These are phyloP conservation scores for Etheostoma cragini DNA, from an alignment of 2,113 vertebrate genomes.

Conservation along the genomic window DNA sequence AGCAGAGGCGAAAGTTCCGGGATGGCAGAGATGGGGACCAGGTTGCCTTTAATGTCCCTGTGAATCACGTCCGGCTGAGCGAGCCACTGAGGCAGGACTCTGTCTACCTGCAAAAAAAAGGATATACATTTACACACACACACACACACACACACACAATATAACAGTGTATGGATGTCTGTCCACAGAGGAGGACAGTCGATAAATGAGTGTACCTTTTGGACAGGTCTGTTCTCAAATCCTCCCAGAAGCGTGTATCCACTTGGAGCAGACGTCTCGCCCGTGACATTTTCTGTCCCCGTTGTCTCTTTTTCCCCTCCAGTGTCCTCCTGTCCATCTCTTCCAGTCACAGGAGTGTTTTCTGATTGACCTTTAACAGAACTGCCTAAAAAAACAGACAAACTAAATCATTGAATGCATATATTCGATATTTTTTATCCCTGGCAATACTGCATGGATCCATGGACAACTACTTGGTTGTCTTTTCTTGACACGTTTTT, in stretches of 20 bases:
- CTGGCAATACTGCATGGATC: too few species aligned
- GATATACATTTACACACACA: background rate
- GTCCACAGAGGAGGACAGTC: background rate
- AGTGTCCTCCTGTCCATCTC: background rate
- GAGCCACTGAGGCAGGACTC: conserved; percentile 92
- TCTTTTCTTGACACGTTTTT: too few species aligned
- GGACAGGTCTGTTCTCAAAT: conserved; percentile 77
- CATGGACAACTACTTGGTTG: too few species aligned
- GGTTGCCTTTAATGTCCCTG: conserved; percentile 86
- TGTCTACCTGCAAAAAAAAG: conserved; percentile 82
- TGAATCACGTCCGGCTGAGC: conserved; percentile 87
- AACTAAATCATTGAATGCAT: background rate
- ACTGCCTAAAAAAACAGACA: conserved; percentile 13
- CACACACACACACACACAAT: background rate
- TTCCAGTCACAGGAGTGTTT: background rate
- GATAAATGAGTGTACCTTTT: conserved; percentile 78
- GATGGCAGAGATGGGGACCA: conserved; percentile 82
- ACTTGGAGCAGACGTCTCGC: conserved; percentile 38
- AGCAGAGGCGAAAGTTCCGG: conserved; percentile 86
- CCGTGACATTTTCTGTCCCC: conserved; percentile 6
- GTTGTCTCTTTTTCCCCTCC: conserved; percentile 1
- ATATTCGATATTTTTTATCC: too few species aligned
- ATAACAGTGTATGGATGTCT: background rate
- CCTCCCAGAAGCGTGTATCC: conserved; percentile 84
- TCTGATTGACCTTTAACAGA: conserved; percentile 13